Base-by-base conservation (phyloP, 2,797 vertebrate species). In the Microtus californicus region DNA sequence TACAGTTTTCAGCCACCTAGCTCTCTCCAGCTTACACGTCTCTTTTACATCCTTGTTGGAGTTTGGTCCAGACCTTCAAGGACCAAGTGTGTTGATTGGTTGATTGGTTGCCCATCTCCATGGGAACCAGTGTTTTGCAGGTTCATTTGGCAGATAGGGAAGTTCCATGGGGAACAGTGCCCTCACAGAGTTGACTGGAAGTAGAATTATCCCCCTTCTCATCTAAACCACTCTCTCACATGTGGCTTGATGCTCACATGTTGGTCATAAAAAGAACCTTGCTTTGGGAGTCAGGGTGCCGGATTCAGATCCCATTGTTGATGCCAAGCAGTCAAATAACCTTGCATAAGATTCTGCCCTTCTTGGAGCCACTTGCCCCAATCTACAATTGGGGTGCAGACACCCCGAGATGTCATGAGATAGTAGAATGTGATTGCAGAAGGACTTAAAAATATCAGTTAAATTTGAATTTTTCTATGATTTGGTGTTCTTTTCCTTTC, bases 251-350 rank as follows among this genome's bases (percentile, higher is more conserved):
- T 14, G 7, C 31, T 51, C 71, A 89, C 14, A 80, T 21, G 11
- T 29, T 27, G 69, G 31, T 87, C 34, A 12, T 10, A n/a, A 34
- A 9, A 31, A 37, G 43, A 23, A 12, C 13, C 37, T 59, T 65
- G 78, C 31, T 77, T 48, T 34, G 51, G n/a, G 40, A 54, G 25
- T 40, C 51, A 11, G 2, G 74, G 71, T 17, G 40, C 93, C 87
- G 61, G 48, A 69, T 87, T 81, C n/a, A 88, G 95, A 34, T 19
- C 61, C 95, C 90, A 86, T 82, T 90, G 19, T 88, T 80, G 86
- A 83, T 97, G 54, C 45, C 77, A 37, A 95, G 29, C 89, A 92
- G 95, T 90, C 92, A 95, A 96, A 89, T 87, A 90, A 96, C 59
- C 83, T 96, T 56, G 69, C 96, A 82, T 43, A 96, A 95, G 81